phyloP scores from a whole-genome alignment of 1,140 invertebrate species.

The Gonatopus flavifemur region DNA sequence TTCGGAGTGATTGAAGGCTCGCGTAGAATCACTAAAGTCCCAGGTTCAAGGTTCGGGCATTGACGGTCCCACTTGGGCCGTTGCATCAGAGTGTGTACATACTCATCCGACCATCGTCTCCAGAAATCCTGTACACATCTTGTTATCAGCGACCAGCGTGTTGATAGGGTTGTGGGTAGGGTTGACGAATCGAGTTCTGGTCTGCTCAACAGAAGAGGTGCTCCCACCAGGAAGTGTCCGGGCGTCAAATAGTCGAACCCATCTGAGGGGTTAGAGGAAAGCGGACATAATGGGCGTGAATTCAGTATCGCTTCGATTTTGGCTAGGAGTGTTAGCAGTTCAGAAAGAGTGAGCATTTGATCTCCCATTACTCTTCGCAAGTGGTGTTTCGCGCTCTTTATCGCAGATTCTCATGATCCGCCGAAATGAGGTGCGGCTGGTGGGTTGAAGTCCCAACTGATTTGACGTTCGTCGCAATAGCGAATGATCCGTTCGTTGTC shows the following conservation, averaged over 20 bases:
- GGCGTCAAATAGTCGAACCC: not conserved
- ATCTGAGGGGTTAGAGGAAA: not conserved
- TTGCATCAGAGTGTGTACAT: not conserved
- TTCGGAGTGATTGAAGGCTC: not conserved
- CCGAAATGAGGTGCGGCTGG: too few species aligned
- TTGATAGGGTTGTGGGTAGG: not conserved
- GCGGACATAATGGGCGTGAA: not conserved
- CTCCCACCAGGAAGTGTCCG: too few species aligned
- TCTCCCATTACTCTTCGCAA: not conserved
- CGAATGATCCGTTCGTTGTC: not conserved
- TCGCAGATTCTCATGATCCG: too few species aligned
- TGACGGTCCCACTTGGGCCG: not conserved
- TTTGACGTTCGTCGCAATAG: not conserved
- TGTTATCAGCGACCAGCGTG: not conserved
- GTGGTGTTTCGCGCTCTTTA: not conserved
- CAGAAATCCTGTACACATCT: not conserved
- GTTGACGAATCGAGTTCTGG: not conserved
- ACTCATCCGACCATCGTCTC: not conserved
- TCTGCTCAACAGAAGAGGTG: not conserved
- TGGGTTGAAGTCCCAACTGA: not conserved
- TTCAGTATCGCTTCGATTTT: not conserved
- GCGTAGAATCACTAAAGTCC: not conserved
- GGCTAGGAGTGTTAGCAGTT: not conserved
- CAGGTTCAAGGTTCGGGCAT: not conserved
- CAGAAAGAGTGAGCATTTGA: not conserved